Evolutionary conservation across 2,797 vertebrate species (phyloP), one percentile per base, ranked within the genome.

Genomic region (Okamejei kenojei): DNA sequence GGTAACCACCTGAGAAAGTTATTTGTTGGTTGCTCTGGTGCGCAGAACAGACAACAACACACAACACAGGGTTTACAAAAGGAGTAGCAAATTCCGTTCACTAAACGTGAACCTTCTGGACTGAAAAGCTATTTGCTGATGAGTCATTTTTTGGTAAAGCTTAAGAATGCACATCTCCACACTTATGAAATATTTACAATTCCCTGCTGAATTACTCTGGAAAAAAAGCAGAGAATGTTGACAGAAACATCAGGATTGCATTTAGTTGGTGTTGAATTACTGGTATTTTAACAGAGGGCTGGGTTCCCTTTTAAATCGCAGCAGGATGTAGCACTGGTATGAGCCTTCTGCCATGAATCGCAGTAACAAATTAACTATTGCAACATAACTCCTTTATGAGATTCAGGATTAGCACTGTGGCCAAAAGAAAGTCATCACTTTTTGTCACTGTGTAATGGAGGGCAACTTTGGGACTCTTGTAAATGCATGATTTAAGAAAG

Each of bases 211-310:
- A 88, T 65, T 68, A 68, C 82, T 86, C 29, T 88, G 84, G 84
- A 68, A 68, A 88, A 45, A 63, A 65, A 88, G n/a, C 61, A 88
- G 29, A 88, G 84, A 61, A 35, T 65, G 84, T 88, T 88, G 84
- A 88, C 84, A 88, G 84, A 68, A 88, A 88, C 84, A 88, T 88
- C 84, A 88, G 84, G 84, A 88, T 88, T 88, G n/a, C n/a, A 88
- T 88, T 88, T 88, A 88, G 84, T n/a, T 68, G 65, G 84, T 68
- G 68, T n/a, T 88, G 61, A 88, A 68, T 88, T 88, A 88, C 61
- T 32, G 35, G 29, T 17, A 68, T 88, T 88, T 88, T 88, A 88
- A 88, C 58, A 65, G 26, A 88, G 84, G 17, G 63, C 10, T 68
- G 84, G 63, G 84, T 68, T 88, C 61, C 65, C 84, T 68, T 68